Evolutionary conservation across 2,113 vertebrate genomes (phyloP).

Genomic region (Cercocebus atys): DNA sequence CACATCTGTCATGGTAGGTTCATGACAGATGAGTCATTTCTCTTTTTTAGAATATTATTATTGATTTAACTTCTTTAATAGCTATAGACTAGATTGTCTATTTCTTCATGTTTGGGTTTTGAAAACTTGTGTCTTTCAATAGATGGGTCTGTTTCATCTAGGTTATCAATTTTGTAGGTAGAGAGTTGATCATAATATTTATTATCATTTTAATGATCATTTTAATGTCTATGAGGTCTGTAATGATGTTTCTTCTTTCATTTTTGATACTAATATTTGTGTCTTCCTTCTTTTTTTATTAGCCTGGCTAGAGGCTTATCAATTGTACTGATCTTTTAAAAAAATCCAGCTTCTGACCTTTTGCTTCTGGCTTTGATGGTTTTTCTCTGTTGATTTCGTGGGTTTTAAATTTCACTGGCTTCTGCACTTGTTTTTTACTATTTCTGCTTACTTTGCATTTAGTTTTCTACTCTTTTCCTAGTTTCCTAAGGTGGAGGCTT

Average conservation of each 20-base stretch:
- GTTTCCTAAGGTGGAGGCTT: neutral
- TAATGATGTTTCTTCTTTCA: neutral
- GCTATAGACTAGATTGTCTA: neutral
- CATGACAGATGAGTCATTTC: neutral
- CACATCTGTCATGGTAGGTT: no score
- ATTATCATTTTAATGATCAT: neutral
- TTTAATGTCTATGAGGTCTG: no score
- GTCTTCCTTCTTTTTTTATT: neutral
- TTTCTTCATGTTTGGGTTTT: neutral
- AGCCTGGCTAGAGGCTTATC: neutral
- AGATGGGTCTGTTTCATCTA: neutral
- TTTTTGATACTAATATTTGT: neutral
- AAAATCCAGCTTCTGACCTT: neutral
- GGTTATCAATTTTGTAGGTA: neutral
- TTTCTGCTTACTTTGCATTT: conserved; percentile 1
- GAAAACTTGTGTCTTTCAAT: neutral
- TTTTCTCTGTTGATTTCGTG: neutral
- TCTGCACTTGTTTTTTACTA: neutral
- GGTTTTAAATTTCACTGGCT: neutral
- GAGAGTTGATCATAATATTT: neutral
- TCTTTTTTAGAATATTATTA: neutral
- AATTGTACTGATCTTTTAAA: neutral
- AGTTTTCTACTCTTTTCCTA: neutral
- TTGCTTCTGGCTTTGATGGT: neutral
- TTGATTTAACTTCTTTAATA: neutral